A percentile compares a stretch with the other conserved stretches of the same genome.
These are phyloP conservation scores for Megaleporinus macrocephalus DNA, from an alignment of 2,113 vertebrate genomes.

Conservation along the genomic window DNA sequence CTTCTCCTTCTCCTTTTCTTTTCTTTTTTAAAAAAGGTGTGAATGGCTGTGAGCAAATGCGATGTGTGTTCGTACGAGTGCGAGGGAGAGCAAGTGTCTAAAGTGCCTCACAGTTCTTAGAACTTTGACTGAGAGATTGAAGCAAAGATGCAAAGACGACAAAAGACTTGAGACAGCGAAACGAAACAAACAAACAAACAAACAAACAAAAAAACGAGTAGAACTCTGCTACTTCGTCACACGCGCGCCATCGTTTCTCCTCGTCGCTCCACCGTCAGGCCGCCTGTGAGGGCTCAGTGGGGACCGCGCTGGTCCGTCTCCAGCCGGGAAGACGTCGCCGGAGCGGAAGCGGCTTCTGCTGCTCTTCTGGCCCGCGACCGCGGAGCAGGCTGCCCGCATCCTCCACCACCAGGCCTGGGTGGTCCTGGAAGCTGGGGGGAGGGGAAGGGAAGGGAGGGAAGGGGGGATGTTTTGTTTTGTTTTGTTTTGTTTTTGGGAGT, in stretches of 20 bases:
- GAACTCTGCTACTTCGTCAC: constrained; percentile 37
- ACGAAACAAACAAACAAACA: neutral
- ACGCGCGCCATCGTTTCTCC: neutral
- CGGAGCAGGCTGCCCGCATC: constrained; percentile 19
- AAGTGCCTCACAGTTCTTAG: constrained; percentile 99
- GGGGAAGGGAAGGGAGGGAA: too few relatives aligned
- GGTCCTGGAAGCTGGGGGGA: too few relatives aligned
- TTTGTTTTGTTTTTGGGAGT: too few relatives aligned
- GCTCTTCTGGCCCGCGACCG: constrained; percentile 61
- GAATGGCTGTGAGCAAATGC: constrained; percentile 78
- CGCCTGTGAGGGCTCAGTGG: constrained; percentile 42
- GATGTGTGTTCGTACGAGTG: constrained; percentile 70
- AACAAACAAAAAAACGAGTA: constrained; percentile 7
- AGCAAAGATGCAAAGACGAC: constrained; percentile 73
- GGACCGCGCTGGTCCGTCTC: constrained; percentile 35
- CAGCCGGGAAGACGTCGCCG: constrained; percentile 11
- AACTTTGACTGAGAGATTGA: constrained; percentile 85
- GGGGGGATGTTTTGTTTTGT: neutral
- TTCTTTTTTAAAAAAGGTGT: constrained; percentile 71
- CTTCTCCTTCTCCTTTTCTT: constrained; percentile 13
- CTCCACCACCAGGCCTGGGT: constrained; percentile 11
- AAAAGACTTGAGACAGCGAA: constrained; percentile 32
- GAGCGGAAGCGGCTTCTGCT: constrained; percentile 57
- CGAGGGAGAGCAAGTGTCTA: constrained; percentile 89
- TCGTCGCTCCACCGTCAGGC: constrained; percentile 1